Percentiles rank a stretch among this genome's conserved stretches.
These are phyloP conservation scores for Chrysogorgia sp. DNA, from an alignment of 92 coral and sea anemone species.

Conservation along the genomic window DNA sequence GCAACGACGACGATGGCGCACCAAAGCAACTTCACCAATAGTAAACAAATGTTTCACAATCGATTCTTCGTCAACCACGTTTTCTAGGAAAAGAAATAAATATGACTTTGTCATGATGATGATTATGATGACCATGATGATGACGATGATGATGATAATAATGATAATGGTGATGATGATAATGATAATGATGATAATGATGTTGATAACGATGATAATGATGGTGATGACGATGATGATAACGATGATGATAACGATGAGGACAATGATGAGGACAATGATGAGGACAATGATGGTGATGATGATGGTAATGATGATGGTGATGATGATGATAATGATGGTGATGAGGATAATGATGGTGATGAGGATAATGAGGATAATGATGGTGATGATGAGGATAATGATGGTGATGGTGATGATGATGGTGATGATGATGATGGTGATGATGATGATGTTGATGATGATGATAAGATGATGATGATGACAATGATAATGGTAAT, in stretches of 20 bases:
- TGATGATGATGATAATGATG: not conserved
- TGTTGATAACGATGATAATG: not conserved
- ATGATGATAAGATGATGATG: not conserved
- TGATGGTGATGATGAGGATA: not conserved
- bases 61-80: constrained; percentile 69
- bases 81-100: constrained; percentile 15
- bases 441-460: not conserved
- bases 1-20: not conserved
- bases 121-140: no score
- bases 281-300: not conserved
- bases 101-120: not conserved
- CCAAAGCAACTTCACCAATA: constrained; percentile 98
- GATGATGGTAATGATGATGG: not conserved
- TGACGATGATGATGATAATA: not conserved
- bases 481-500: not conserved
- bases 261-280: not conserved
- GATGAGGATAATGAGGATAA: not conserved
- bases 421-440: not conserved
- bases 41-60: constrained; percentile 89
- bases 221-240: not conserved
- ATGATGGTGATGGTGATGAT: not conserved
- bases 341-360: not conserved
- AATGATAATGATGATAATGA: not conserved
- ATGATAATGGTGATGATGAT: not conserved
- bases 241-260: not conserved